Conservation (phyloP, 2,888 invertebrate species). For the Silvanus unidentatus region DNA sequence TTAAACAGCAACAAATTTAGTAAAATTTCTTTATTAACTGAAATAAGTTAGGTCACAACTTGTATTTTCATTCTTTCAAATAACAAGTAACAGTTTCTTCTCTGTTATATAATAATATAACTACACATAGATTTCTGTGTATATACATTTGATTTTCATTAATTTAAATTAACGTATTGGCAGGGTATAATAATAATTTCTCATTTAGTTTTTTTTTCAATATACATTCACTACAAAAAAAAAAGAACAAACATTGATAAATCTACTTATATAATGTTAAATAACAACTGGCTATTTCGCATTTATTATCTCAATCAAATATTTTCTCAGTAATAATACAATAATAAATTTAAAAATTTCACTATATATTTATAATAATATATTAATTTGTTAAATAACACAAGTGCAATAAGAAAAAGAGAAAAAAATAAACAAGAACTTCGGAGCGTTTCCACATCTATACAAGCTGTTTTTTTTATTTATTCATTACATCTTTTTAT, state of each 20-base stretch:
- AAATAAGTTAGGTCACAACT: constrained; percentile 49
- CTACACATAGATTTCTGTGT: constrained; percentile 47
- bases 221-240: constrained; percentile 45
- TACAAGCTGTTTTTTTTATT: constrained; percentile 31
- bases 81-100: constrained; percentile 46
- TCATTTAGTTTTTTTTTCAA: constrained; percentile 38
- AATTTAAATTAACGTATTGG: constrained; percentile 32
- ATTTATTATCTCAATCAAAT: too few relatives aligned
- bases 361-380: constrained; percentile 30
- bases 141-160: constrained; percentile 38
- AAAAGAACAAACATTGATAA: constrained; percentile 47
- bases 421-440: constrained; percentile 32
- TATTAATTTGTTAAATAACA: constrained; percentile 39
- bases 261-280: constrained; percentile 42
- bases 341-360: constrained; percentile 36
- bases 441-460: constrained; percentile 39
- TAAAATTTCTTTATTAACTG: constrained; percentile 48
- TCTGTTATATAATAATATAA: constrained; percentile 32
- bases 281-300: constrained; percentile 37
- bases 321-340: not conserved
- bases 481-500: not conserved
- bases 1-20: constrained; percentile 26
- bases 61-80: constrained; percentile 31
- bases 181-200: constrained; percentile 33
- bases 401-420: constrained; percentile 34